phyloP scores from a whole-genome alignment of 2,797 vertebrate genomes.

The Poeciliopsis turneri region DNA sequence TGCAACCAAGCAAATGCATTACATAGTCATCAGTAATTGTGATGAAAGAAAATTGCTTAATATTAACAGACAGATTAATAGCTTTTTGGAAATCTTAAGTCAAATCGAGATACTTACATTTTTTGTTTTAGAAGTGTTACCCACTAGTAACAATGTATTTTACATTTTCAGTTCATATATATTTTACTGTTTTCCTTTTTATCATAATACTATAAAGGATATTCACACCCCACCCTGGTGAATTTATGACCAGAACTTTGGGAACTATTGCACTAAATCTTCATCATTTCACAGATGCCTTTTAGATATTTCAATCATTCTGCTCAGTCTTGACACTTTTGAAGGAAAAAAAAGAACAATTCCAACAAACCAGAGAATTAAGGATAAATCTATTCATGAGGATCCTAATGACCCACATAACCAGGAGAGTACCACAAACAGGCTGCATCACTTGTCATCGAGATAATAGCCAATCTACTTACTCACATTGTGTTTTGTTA shows the following conservation, averaged over 20 bases:
- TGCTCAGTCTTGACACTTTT: background rate
- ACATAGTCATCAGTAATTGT: background rate
- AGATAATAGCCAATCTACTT: background rate
- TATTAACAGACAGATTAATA: background rate
- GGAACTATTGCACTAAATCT: no score
- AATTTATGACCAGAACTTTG: no score
- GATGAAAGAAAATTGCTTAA: background rate
- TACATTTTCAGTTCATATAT: no score
- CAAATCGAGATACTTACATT: no score
- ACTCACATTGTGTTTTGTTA: background rate
- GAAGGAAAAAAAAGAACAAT: background rate
- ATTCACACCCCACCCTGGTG: no score
- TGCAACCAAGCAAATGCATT: background rate
- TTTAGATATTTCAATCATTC: background rate
- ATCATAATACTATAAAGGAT: no score
- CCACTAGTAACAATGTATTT: no score
- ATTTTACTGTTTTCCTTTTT: no score
- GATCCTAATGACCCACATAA: background rate
- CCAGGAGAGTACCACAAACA: background rate
- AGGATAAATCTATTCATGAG: constrained; percentile 3
- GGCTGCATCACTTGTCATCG: background rate
- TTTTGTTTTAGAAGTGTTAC: no score
- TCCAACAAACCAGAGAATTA: constrained; percentile 1
- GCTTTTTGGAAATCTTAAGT: no score
- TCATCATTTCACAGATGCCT: background rate